Evolutionary conservation across 1,140 invertebrate genomes (phyloP).

Genomic region (Drosophila subobscura): DNA sequence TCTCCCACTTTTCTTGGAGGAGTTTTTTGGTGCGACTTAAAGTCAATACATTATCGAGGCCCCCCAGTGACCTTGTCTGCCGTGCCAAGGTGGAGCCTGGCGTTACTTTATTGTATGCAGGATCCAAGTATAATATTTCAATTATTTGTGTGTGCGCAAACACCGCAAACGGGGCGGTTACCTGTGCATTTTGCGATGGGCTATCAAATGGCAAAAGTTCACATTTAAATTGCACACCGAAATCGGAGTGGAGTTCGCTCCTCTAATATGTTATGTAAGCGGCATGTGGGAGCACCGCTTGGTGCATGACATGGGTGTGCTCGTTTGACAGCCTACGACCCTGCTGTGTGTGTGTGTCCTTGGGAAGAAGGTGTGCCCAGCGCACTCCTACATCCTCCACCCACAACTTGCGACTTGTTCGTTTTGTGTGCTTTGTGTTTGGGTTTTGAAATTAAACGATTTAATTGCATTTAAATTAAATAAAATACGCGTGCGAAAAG

Average conservation of each 20-base stretch:
- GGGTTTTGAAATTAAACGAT: slow-evolving; percentile 73
- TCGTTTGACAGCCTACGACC: slow-evolving; percentile 31
- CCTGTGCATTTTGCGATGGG: background rate
- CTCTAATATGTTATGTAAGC: slow-evolving; percentile 16
- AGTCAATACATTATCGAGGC: slow-evolving; percentile 40
- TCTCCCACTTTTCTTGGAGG: background rate
- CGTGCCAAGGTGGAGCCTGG: slow-evolving; percentile 22
- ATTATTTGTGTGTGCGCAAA: slow-evolving; percentile 35
- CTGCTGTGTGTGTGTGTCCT: slow-evolving; percentile 25
- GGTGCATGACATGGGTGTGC: slow-evolving; percentile 56
- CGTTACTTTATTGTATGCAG: too few relatives aligned
- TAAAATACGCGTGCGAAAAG: slow-evolving; percentile 73
- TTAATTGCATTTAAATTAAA: slow-evolving; percentile 79
- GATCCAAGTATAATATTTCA: slow-evolving; percentile 48
- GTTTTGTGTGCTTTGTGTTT: slow-evolving; percentile 23
- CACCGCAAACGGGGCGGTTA: slow-evolving; percentile 2
- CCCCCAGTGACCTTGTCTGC: slow-evolving; percentile 12
- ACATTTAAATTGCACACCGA: slow-evolving; percentile 46
- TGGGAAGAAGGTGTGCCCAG: slow-evolving; percentile 1
- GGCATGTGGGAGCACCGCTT: slow-evolving; percentile 6
- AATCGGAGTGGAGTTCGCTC: slow-evolving; percentile 15
- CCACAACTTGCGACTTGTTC: slow-evolving; percentile 1
- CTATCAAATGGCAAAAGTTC: slow-evolving; percentile 35
- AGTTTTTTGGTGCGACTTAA: slow-evolving; percentile 28
- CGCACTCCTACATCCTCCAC: background rate